Evolutionary conservation across 2,888 invertebrate genomes (phyloP), one percentile per base, ranked within the genome.

Genomic region (Harpalus rubripes): DNA sequence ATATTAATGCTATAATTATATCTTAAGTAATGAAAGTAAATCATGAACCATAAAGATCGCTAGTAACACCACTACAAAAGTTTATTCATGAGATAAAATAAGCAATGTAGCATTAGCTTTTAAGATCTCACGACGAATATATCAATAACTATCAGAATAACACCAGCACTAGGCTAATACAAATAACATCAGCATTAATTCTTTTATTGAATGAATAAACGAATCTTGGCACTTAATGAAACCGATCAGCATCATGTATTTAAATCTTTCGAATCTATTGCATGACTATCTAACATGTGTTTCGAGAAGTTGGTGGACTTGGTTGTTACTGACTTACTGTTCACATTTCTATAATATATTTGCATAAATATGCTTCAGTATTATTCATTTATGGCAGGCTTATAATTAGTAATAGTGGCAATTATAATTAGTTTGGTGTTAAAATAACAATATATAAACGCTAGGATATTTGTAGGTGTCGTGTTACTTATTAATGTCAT

Each of bases 251-350:
- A 56, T 80, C 26, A 61, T 39, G 18, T 22, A 61, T 39, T 61
- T 80, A 12, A 80, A 80, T 80, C 59, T 80, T 80, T 61, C 61
- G 56, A 80, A 61, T 80, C 59, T 80, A 80, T 80, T 80, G 80
- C 80, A 80, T 80, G 80, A 80, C 80, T 80, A 80, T 80, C 80
- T 80, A 80, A 72, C 72, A 72, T 72, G 44, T 72, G 72, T 72
- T 68, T 68, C 16, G 44, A 74, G 15, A 68, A 74, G 18, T 72
- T 72, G 15, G 72, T 74, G 41, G 16, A 74, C 72, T 74, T 74
- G 74, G 74, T 74, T 74, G 44, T 18, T 44, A 41, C 44, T 18
- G 15, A 65, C 65, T 44, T 44, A 44, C 65, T 65, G 72, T 72
- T 72, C 41, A 72, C 72, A 18, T 72, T 65, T 32, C 12, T 65